Base-by-base conservation (phyloP, 1,140 invertebrate species). In the Frieseomelitta varia region DNA sequence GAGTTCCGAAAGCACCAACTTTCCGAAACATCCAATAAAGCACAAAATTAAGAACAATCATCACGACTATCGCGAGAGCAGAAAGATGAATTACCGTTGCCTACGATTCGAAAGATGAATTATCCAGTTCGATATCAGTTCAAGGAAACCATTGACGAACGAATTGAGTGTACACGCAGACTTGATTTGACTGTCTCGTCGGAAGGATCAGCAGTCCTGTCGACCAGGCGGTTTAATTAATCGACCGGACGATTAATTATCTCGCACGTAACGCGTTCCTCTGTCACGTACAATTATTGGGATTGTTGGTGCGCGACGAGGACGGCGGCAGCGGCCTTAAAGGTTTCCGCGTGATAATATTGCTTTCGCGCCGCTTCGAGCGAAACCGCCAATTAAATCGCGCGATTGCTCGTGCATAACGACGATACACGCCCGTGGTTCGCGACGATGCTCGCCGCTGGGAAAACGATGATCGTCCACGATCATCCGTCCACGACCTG, bases 161-260 rank as follows among this genome's bases (percentile, higher is more conserved):
- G 39, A 47, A 47, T 47, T 47, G 34, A 34, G 19, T 67, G 17
- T 10, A 17, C 8, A 1, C 27, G 17, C 34, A 4, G 17, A 71
- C 21, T 27, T 6, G 19, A 72, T 27, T 47, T 39, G 51, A 73
- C 15, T 21, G 56, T 34, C 30, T 58, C 58, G 56, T 77, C 78
- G 65, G 79, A 85, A 71, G 71, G 65, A 39, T 72, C 67, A 74
- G 47, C 68, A 30, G 56, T 24, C 17, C 30, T 27, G 53, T 56
- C 63, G 71, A 15, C 39, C 53, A 34, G 21, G 75, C 55, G 83
- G 83, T 67, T 89, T 89, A 89, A 89, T 89, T 89, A 89, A 89
- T 89, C 87, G 88, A 47, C 58, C 87, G 39, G 39, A 8, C 39
- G 81, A 89, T 89, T 89, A 88, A 89, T 89, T 89, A 89, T 86